Evolutionary conservation across 2,888 invertebrate genomes (phyloP).

Genomic region (Hypena proboscidalis): DNA sequence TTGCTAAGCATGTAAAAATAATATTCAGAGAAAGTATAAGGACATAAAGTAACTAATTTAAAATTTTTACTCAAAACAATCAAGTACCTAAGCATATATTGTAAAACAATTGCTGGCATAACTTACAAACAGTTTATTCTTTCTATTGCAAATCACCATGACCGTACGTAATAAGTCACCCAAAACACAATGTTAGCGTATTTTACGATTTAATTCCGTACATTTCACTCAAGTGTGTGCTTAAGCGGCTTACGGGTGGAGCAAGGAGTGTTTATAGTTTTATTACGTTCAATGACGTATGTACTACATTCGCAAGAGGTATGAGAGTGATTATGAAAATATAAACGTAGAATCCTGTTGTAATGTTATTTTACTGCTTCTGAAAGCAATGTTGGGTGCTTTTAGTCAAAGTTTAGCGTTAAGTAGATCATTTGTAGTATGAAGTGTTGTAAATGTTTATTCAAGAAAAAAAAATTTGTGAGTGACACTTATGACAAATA

Average conservation of each 20-base stretch:
- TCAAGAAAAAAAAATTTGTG: too few species aligned
- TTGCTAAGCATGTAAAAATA: too few species aligned
- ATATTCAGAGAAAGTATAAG: too few species aligned
- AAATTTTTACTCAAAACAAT: not conserved
- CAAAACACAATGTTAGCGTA: slow-evolving; percentile 49
- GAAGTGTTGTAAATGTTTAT: too few species aligned
- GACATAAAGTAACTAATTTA: too few species aligned
- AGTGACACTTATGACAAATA: too few species aligned
- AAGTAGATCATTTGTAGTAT: too few species aligned
- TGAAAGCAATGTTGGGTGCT: too few species aligned
- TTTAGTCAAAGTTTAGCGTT: too few species aligned
- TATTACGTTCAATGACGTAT: slow-evolving; percentile 25
- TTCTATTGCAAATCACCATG: slow-evolving; percentile 18
- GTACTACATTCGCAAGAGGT: not conserved
- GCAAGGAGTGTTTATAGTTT: slow-evolving; percentile 32
- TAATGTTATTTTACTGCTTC: too few species aligned
- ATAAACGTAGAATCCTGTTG: too few species aligned
- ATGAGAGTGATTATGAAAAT: not conserved
- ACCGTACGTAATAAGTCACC: slow-evolving; percentile 32
- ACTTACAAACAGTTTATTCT: not conserved
- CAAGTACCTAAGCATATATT: not conserved
- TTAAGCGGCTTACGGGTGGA: slow-evolving; percentile 40
- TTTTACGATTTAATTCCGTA: slow-evolving; percentile 59
- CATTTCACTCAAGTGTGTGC: slow-evolving; percentile 46
- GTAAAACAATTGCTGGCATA: not conserved